These are phyloP conservation scores for Azemiops feae DNA, from an alignment of 2,113 vertebrate genomes.

Conservation along the genomic window DNA sequence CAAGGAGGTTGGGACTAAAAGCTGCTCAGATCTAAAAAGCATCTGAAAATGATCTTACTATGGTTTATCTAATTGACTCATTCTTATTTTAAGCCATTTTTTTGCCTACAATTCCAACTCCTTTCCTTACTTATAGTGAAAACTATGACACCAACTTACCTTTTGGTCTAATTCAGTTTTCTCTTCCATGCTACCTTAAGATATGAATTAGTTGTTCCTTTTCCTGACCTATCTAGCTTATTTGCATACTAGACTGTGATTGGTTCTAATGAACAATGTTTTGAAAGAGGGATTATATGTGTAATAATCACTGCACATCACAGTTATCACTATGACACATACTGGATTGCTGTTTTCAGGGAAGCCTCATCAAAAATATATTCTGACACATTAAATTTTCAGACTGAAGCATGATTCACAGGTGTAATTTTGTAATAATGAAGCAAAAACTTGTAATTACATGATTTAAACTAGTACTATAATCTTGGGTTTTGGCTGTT, in stretches of 20 bases:
- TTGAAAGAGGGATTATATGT: neutral
- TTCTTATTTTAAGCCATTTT: neutral
- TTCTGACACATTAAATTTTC: neutral
- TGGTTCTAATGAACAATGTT: conserved; percentile 11
- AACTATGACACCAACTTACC: conserved; percentile 2
- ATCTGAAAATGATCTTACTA: neutral
- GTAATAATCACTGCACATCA: conserved; percentile 13
- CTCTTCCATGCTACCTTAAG: conserved; percentile 15
- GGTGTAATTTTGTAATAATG: neutral
- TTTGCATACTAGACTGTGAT: conserved; percentile 26
- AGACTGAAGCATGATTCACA: neutral
- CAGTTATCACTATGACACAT: neutral
- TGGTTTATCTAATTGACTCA: neutral
- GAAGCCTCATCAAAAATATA: neutral
- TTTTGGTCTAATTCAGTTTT: neutral
- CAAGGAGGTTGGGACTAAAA: neutral
- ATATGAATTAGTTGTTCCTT: neutral
- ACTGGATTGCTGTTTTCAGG: neutral
- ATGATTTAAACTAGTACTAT: neutral
- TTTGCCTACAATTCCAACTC: neutral
- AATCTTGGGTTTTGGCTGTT: neutral
- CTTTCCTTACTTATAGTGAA: neutral
- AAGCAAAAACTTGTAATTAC: neutral
- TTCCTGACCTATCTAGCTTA: neutral
- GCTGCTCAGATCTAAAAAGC: neutral